These are phyloP conservation scores for Romanomermis culicivorax DNA, from an alignment of 2,888 invertebrate species.

Conservation along the genomic window DNA sequence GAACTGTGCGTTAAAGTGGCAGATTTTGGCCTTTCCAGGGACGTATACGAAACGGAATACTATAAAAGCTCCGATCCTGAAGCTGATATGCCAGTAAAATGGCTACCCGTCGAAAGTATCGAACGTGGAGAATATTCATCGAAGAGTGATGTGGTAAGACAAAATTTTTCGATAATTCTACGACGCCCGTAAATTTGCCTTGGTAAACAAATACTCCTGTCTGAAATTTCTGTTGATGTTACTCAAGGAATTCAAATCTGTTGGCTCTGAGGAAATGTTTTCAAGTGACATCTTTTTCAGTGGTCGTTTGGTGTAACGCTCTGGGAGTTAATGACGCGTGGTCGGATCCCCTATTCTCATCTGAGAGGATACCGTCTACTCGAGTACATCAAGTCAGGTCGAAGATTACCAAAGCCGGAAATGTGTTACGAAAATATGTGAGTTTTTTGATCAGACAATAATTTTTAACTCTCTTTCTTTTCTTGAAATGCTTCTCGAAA, in stretches of 20 bases:
- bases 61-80: constrained; percentile 31
- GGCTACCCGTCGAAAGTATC: constrained; percentile 36
- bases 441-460: too few species aligned
- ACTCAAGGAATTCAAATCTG: too few species aligned
- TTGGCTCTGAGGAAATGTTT: too few species aligned
- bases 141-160: constrained; percentile 33
- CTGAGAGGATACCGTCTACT: constrained; percentile 35
- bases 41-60: constrained; percentile 35
- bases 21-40: constrained; percentile 38
- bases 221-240: too few species aligned
- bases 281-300: too few species aligned
- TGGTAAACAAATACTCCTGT: too few species aligned
- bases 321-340: constrained; percentile 35
- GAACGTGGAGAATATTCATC: constrained; percentile 29
- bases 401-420: constrained; percentile 33
- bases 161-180: too few species aligned
- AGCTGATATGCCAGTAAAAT: constrained; percentile 34
- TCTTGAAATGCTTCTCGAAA: too few species aligned
- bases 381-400: constrained; percentile 30
- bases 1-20: constrained; percentile 33
- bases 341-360: constrained; percentile 33
- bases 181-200: too few species aligned
- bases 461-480: too few species aligned
- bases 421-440: constrained; percentile 34
- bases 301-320: constrained; percentile 35